phyloP scores from a whole-genome alignment of 2,888 invertebrate genomes.

The Ichneumoninae sp. region DNA sequence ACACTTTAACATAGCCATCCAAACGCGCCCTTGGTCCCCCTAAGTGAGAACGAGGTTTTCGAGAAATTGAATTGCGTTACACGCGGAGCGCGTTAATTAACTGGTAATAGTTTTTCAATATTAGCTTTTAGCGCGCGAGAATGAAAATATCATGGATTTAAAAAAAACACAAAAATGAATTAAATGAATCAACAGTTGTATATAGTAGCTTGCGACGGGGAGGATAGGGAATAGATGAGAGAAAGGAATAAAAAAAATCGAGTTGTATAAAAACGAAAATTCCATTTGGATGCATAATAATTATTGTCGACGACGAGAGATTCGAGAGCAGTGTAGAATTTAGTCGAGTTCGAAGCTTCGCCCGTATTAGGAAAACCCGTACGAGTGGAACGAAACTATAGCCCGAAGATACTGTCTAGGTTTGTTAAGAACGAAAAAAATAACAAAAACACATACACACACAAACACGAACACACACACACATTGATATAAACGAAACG shows the following conservation, averaged over 20 bases:
- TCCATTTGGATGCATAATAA: conserved; percentile 73
- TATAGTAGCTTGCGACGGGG: conserved; percentile 48
- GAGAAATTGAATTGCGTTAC: neutral
- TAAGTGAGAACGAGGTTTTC: conserved; percentile 33
- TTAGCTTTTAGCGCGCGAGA: conserved; percentile 62
- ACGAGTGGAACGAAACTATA: conserved; percentile 62
- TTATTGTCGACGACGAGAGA: conserved; percentile 64
- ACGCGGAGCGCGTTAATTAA: conserved; percentile 47
- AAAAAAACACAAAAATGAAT: conserved; percentile 4
- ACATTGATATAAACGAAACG: conserved; percentile 77
- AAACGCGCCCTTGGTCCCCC: conserved; percentile 51
- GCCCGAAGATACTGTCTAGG: conserved; percentile 73
- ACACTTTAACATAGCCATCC: conserved; percentile 66
- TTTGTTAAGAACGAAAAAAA: conserved; percentile 66
- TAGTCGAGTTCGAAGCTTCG: conserved; percentile 52
- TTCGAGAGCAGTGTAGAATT: conserved; percentile 51
- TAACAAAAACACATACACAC: conserved; percentile 51
- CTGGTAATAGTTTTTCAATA: conserved; percentile 66
- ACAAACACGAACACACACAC: conserved; percentile 42
- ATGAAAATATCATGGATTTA: conserved; percentile 56
- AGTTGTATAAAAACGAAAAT: conserved; percentile 65
- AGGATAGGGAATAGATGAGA: neutral
- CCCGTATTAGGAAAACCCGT: conserved; percentile 43
- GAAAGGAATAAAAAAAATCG: conserved; percentile 17
- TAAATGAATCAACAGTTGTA: conserved; percentile 55